These are phyloP conservation scores for Cantharis rustica DNA, from an alignment of 2,888 invertebrate genomes.

Conservation along the genomic window DNA sequence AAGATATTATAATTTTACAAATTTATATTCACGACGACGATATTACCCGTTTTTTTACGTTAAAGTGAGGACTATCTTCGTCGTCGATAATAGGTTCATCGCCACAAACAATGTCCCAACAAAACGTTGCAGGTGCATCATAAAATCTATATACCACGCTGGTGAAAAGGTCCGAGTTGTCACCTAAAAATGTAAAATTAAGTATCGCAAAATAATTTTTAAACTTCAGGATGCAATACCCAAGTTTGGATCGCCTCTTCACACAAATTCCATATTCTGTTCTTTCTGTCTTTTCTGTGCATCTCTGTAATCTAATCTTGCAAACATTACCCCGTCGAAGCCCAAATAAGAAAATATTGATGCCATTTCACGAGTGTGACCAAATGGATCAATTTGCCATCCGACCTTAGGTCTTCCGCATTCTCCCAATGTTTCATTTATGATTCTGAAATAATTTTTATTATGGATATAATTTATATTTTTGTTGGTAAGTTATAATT, in stretches of 20 bases:
- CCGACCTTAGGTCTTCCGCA: constrained; percentile 73
- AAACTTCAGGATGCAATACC: constrained; percentile 55
- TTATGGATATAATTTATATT: too few species aligned
- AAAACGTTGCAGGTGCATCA: constrained; percentile 72
- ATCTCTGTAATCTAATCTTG: constrained; percentile 82
- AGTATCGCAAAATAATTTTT: background rate
- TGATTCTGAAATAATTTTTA: background rate
- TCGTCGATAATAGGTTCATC: constrained; percentile 71
- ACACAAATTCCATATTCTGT: constrained; percentile 76
- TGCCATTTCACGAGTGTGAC: constrained; percentile 83
- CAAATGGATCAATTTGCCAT: constrained; percentile 84
- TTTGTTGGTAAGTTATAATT: background rate
- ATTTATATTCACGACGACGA: background rate
- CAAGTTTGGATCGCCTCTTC: constrained; percentile 71
- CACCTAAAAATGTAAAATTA: constrained; percentile 22
- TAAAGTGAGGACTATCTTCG: constrained; percentile 65
- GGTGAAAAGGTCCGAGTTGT: constrained; percentile 56
- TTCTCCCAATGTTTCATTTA: constrained; percentile 69
- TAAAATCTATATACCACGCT: constrained; percentile 70
- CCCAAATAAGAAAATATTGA: constrained; percentile 78
- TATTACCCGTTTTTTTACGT: constrained; percentile 63
- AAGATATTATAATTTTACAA: background rate
- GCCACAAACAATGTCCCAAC: constrained; percentile 72
- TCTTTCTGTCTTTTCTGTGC: constrained; percentile 62
- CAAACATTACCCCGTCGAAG: constrained; percentile 83